phyloP scores from a whole-genome alignment of 1,140 invertebrate species.

The Rhagoletis pomonella region DNA sequence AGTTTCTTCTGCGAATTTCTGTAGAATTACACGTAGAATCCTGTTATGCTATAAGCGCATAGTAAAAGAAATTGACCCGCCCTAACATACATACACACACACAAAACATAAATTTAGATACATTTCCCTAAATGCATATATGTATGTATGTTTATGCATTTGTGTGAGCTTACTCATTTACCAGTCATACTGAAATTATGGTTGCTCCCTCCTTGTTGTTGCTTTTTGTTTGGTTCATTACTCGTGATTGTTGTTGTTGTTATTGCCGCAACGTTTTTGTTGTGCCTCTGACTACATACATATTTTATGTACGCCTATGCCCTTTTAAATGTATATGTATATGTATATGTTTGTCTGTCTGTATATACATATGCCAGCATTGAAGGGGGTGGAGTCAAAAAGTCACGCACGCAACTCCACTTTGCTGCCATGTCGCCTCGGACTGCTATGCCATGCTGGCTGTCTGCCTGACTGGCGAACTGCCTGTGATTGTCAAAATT shows the following conservation, averaged over 20 bases:
- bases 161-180: not conserved
- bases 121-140: too few species aligned
- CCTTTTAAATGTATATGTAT: not conserved
- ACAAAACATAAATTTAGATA: too few species aligned
- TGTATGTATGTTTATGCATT: not conserved
- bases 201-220: not conserved
- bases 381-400: slow-evolving; percentile 38
- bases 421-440: slow-evolving; percentile 23
- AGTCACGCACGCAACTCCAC: slow-evolving; percentile 46
- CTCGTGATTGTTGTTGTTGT: not conserved
- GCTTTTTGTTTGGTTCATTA: slow-evolving; percentile 13
- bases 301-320: not conserved
- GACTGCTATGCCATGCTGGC: not conserved
- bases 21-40: too few species aligned
- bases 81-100: too few species aligned
- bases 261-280: not conserved
- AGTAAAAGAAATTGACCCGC: not conserved
- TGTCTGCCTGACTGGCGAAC: not conserved
- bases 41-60: not conserved
- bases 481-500: slow-evolving; percentile 43
- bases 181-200: not conserved
- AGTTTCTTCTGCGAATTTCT: too few species aligned
- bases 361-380: not conserved
- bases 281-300: not conserved
- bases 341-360: not conserved